Evolutionary conservation across 2,113 vertebrate genomes (phyloP).

Genomic region (Phasianus colchicus): DNA sequence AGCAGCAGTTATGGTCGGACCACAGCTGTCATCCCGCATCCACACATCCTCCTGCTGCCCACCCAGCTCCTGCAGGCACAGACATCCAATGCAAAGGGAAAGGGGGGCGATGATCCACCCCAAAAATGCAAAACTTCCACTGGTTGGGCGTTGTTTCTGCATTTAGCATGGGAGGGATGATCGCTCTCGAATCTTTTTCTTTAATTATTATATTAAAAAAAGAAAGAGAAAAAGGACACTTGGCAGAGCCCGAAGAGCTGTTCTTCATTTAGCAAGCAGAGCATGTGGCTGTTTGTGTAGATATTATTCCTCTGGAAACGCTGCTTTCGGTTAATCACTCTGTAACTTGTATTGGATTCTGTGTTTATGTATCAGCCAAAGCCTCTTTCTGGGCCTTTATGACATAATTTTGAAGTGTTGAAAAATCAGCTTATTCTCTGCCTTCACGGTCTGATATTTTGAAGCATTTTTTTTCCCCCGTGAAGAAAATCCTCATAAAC

Average conservation of each 20-base stretch:
- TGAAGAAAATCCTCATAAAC: constrained; percentile 17
- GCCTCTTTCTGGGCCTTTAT: background rate
- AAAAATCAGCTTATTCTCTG: constrained; percentile 31
- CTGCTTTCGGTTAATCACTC: constrained; percentile 7
- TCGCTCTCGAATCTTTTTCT: background rate
- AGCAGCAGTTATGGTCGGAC: background rate
- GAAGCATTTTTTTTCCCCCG: background rate
- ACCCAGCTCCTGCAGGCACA: rapidly evolving
- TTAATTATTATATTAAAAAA: background rate
- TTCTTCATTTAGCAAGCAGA: background rate
- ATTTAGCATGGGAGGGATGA: background rate
- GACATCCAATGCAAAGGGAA: background rate
- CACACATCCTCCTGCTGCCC: rapidly evolving
- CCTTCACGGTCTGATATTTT: background rate
- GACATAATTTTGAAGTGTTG: constrained; percentile 39
- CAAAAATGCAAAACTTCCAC: background rate
- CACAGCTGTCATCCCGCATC: background rate
- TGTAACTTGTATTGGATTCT: background rate
- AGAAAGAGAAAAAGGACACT: background rate
- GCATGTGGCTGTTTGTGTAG: constrained; percentile 12
- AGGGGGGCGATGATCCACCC: too few relatives aligned
- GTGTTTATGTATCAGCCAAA: background rate
- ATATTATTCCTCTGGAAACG: background rate
- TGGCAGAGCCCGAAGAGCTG: background rate
- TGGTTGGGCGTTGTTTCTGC: too few relatives aligned